Evolutionary conservation across 2,797 vertebrate genomes (phyloP).

Genomic region (Manis crassicaudata): DNA sequence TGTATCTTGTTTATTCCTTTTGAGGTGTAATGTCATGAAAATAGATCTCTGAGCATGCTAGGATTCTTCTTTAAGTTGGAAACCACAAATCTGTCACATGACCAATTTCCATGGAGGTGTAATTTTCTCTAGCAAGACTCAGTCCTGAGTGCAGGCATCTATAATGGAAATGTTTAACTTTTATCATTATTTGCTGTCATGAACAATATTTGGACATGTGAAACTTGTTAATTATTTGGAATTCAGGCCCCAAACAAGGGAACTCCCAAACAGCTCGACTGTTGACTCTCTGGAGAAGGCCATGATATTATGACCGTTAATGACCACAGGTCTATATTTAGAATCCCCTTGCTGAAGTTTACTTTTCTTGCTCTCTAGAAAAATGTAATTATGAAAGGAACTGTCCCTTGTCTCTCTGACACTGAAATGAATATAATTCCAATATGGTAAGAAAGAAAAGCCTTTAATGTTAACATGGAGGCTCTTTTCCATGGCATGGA

Average conservation of each 20-base stretch:
- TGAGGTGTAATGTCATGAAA: neutral
- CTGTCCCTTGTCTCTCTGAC: neutral
- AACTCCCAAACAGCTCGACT: neutral
- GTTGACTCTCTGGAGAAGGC: neutral
- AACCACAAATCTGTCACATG: neutral
- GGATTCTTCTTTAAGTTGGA: neutral
- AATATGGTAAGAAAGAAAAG: neutral
- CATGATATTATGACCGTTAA: neutral
- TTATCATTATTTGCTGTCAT: neutral
- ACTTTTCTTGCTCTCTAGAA: neutral
- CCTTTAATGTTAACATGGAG: neutral
- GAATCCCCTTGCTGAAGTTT: neutral
- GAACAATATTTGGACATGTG: neutral
- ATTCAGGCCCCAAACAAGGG: neutral
- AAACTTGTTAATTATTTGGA: slow-evolving; percentile 5
- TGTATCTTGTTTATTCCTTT: neutral
- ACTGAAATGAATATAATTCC: slow-evolving; percentile 2
- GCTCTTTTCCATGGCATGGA: neutral
- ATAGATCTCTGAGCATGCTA: neutral
- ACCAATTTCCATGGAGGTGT: neutral
- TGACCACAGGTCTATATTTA: neutral
- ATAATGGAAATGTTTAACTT: neutral
- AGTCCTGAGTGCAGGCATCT: neutral
- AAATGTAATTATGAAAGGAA: neutral
- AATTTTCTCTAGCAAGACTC: neutral